These are phyloP conservation scores for Saccostrea cuccullata DNA, from an alignment of 1,140 invertebrate species.

Conservation along the genomic window DNA sequence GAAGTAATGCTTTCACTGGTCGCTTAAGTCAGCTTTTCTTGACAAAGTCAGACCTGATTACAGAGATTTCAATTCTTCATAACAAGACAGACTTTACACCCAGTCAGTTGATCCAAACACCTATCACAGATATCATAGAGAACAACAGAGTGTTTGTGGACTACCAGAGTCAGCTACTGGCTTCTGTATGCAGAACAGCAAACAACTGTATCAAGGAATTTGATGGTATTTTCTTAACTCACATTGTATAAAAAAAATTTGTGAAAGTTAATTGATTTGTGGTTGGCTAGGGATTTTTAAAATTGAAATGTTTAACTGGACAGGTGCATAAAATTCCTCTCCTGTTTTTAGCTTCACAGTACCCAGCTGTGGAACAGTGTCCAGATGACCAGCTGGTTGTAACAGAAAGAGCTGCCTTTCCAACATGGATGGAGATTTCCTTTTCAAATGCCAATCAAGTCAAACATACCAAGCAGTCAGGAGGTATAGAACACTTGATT, in stretches of 20 bases:
- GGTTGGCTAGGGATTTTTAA: neutral
- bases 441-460: conserved; percentile 25
- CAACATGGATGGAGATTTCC: conserved; percentile 25
- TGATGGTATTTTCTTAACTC: conserved; percentile 7
- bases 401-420: conserved; percentile 13
- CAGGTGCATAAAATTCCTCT: too few species aligned
- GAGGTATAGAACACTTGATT: neutral
- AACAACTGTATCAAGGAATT: conserved; percentile 15
- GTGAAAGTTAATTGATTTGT: neutral
- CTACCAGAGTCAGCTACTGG: conserved; percentile 44
- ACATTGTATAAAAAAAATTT: too few species aligned
- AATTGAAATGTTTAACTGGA: neutral
- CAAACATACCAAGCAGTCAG: neutral
- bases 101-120: conserved; percentile 28
- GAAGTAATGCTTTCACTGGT: conserved; percentile 51
- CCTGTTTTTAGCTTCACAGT: conserved; percentile 31
- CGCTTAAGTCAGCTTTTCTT: conserved; percentile 47
- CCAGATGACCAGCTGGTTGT: conserved; percentile 31
- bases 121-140: conserved; percentile 44
- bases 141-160: conserved; percentile 39
- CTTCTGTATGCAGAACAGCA: conserved; percentile 32
- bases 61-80: conserved; percentile 35
- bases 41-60: conserved; percentile 27
- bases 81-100: neutral
- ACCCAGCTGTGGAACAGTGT: conserved; percentile 18